Evolutionary conservation across 1,140 invertebrate species (phyloP), one percentile per base, ranked within the genome.

Genomic region (Ostrea denselamellosa): DNA sequence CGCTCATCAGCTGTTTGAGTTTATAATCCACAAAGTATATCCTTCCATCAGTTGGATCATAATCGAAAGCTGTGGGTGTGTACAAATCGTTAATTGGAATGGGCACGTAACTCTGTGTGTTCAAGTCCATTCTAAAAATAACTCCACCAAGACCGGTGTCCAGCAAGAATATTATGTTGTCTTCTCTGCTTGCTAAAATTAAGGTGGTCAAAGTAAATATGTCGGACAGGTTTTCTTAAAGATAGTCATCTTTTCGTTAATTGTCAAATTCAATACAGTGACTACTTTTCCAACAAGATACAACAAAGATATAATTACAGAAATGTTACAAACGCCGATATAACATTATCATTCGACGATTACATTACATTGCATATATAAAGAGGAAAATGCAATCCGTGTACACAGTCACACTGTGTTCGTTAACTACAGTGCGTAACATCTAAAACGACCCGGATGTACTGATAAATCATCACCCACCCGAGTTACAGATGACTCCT

Each of bases 131-230:
- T 51, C 91, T 86, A 58, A 89, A 90, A 8, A 92, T 85, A 10
- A 90, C 22, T 17, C 91, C 91, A 12, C 88, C 90, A 9, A 89
- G 81, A 28, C 90, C 90, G 51, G 88, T 90, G 87, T 92, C 91
- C 77, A 90, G 65, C 53, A 92, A 53, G 58, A 92, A 91, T 14
- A 92, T 92, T 62, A 92, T 86, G 84, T 92, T 89, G 81, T 92
- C 90, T 51, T 92, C 90, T 22, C 53, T 71, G 17, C 89, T 87
- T 22, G 90, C 91, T 91, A 86, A 25, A 81, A 87, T 53, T 8
- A 51, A 53, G 51, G 53, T 0, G 5, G 53, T 3, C 25, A 19
- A 81, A 25, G 3, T 5, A 81, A 51, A 81, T 10, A 81, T n/a
- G 5, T 44, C 34, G 1, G 34, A 44, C 1, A 44, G 1, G 34